Conservation (phyloP, 1,140 invertebrate species). For the Drosophila cardini region DNA sequence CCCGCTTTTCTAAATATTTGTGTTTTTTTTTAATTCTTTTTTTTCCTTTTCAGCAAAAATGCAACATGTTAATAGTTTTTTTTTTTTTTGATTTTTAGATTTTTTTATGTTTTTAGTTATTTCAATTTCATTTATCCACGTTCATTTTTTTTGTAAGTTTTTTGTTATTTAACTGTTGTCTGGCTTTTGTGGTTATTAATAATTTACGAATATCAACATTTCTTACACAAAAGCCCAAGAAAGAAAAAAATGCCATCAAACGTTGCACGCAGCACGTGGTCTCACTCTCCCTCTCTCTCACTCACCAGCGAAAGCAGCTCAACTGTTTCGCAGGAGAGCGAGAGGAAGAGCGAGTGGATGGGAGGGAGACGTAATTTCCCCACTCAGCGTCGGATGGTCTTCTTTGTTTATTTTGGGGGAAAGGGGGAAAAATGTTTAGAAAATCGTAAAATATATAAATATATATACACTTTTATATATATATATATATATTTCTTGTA, state of each 20-base stretch:
- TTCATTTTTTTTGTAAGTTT: constrained; percentile 38
- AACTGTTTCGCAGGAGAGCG: constrained; percentile 49
- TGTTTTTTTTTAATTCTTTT: constrained; percentile 41
- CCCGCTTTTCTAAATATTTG: constrained; percentile 9
- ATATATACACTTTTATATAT: constrained; percentile 27
- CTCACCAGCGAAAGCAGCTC: constrained; percentile 50
- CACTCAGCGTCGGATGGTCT: constrained; percentile 6
- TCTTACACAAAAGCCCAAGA: constrained; percentile 32
- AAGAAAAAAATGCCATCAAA: background rate
- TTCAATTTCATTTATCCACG: constrained; percentile 66
- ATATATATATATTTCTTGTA: background rate
- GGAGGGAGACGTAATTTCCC: background rate
- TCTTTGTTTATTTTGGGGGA: constrained; percentile 9
- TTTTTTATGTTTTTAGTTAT: constrained; percentile 68
- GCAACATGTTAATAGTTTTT: constrained; percentile 79
- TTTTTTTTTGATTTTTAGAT: constrained; percentile 47
- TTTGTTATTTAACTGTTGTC: constrained; percentile 44
- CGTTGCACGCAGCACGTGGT: constrained; percentile 16
- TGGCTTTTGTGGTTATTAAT: constrained; percentile 56
- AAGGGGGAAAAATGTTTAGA: constrained; percentile 47
- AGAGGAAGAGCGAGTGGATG: background rate
- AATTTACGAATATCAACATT: constrained; percentile 67
- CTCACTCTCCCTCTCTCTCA: background rate
- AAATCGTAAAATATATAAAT: constrained; percentile 49
- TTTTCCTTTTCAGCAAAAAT: constrained; percentile 64